Evolutionary conservation across 2,888 invertebrate species (phyloP), one percentile per base, ranked within the genome.

Genomic region (Eupithecia inturbata): DNA sequence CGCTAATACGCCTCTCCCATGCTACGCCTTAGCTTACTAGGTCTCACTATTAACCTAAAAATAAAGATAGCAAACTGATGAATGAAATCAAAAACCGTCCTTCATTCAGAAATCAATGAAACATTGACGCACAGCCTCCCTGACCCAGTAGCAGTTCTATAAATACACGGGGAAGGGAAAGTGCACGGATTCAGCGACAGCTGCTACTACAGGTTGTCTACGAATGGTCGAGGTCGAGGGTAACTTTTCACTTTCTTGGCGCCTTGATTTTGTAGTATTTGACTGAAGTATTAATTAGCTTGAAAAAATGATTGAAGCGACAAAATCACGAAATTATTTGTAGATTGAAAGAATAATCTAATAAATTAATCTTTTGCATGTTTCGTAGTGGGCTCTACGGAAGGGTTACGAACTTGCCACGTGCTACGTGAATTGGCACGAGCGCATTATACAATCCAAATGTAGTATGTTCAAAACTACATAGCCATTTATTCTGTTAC

Each of bases 81-180:
- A 57, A 62, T 31, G 31, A 62, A 62, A 2, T 31, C 9, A 31
- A 62, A 49, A 14, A 10, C 31, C 49, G 7, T 53, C 68, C 53
- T 33, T 36, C 33, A 68, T 53, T 26, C 28, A 10, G 67, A 41
- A 45, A 67, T 66, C 66, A 66, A 66, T 66, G 64, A 66, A 31
- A 62, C 31, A 62, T 26, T 66, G 66, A 66, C 39, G 66, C 66
- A 66, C 66, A 66, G 39, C 39, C n/a, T 49, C 31, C 22, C 63
- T 64, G 63, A 64, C 63, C 63, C 63, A 64, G n/a, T 64, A 12
- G 33, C 63, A 19, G 31, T 14, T 7, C 70, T 76, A 71, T 73
- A 71, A 76, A 73, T 76, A 76, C 45, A 1, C 60, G 36, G 45
- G 66, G 28, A n/a, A 31, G 67, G 36, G 75, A 76, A 67, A 76